Percentiles rank a stretch among this genome's conserved stretches.
phyloP scores from a whole-genome alignment of 2,797 vertebrate species.

The Centropyge bicolor region DNA sequence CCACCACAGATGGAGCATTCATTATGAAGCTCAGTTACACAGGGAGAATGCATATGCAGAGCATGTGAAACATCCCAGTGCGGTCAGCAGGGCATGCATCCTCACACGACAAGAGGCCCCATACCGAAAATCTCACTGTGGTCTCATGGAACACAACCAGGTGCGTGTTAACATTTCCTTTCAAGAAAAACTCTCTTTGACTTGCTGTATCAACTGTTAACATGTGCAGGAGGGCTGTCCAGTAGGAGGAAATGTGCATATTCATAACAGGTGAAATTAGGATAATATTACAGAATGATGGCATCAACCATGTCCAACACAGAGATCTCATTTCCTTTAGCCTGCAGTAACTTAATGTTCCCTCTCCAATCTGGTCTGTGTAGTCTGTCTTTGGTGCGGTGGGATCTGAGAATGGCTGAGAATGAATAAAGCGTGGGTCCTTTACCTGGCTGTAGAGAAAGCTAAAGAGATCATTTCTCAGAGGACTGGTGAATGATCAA shows the following conservation, averaged over 20 bases:
- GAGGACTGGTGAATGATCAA: slow-evolving; percentile 7
- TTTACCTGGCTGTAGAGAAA: slow-evolving; percentile 27
- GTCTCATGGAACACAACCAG: slow-evolving; percentile 12
- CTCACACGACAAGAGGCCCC: slow-evolving; percentile 52
- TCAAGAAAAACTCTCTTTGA: slow-evolving; percentile 1
- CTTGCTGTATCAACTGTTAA: neutral
- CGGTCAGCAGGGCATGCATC: slow-evolving; percentile 58
- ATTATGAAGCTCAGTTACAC: slow-evolving; percentile 80
- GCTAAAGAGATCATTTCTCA: slow-evolving; percentile 6
- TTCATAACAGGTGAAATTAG: slow-evolving; percentile 7
- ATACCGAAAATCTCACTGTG: slow-evolving; percentile 37
- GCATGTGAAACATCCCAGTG: slow-evolving; percentile 70
- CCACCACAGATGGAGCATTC: slow-evolving; percentile 75
- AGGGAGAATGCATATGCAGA: slow-evolving; percentile 67
- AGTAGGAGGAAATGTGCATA: neutral
- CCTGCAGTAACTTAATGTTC: slow-evolving; percentile 39
- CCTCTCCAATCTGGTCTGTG: slow-evolving; percentile 6
- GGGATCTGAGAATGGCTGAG: neutral
- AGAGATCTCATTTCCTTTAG: slow-evolving; percentile 36
- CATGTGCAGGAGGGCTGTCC: neutral
- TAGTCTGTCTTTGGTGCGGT: neutral
- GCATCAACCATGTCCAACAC: slow-evolving; percentile 30
- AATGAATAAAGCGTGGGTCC: neutral
- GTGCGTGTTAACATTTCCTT: slow-evolving; percentile 4
- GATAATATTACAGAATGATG: slow-evolving; percentile 15